Evolutionary conservation across 2,113 vertebrate genomes (phyloP).

Genomic region (Gila orcuttii): DNA sequence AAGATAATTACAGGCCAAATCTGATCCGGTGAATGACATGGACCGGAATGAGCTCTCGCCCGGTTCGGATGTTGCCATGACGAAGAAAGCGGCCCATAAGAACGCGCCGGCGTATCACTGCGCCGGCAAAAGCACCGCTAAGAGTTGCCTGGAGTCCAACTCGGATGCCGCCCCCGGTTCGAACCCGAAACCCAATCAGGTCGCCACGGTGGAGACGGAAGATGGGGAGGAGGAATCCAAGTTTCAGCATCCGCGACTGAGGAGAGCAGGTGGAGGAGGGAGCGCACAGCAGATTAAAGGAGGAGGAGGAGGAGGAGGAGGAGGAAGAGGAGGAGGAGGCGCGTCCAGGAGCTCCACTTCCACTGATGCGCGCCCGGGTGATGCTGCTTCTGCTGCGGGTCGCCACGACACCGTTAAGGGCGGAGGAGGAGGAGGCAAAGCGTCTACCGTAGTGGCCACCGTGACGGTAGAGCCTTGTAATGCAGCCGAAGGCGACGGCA

Average conservation of each 20-base stretch:
- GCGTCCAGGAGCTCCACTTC: slow-evolving; percentile 74
- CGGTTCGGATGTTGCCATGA: slow-evolving; percentile 68
- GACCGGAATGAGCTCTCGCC: slow-evolving; percentile 74
- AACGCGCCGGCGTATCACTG: slow-evolving; percentile 62
- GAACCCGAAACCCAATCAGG: slow-evolving; percentile 57
- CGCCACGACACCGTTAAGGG: slow-evolving; percentile 66
- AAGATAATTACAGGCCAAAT: slow-evolving; percentile 72
- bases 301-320: slow-evolving; percentile 58
- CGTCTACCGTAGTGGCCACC: slow-evolving; percentile 61
- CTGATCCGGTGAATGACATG: slow-evolving; percentile 75
- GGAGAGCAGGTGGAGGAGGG: slow-evolving; percentile 67
- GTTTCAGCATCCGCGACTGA: slow-evolving; percentile 74
- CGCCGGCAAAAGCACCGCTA: slow-evolving; percentile 59
- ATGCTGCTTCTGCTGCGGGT: slow-evolving; percentile 68
- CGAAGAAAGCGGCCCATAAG: slow-evolving; percentile 63
- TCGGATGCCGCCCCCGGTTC: slow-evolving; percentile 34
- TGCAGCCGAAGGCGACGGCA: slow-evolving; percentile 71
- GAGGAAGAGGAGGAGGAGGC: slow-evolving; percentile 74
- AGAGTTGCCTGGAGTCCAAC: slow-evolving; percentile 65
- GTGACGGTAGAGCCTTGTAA: slow-evolving; percentile 66
- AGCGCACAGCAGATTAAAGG: slow-evolving; percentile 75
- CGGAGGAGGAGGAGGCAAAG: slow-evolving; percentile 66
- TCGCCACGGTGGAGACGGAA: slow-evolving; percentile 74
- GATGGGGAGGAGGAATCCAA: slow-evolving; percentile 76
- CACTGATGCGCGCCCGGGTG: slow-evolving; percentile 71